Conservation (phyloP, 2,888 invertebrate species). For the Pandemis cinnamomeana region DNA sequence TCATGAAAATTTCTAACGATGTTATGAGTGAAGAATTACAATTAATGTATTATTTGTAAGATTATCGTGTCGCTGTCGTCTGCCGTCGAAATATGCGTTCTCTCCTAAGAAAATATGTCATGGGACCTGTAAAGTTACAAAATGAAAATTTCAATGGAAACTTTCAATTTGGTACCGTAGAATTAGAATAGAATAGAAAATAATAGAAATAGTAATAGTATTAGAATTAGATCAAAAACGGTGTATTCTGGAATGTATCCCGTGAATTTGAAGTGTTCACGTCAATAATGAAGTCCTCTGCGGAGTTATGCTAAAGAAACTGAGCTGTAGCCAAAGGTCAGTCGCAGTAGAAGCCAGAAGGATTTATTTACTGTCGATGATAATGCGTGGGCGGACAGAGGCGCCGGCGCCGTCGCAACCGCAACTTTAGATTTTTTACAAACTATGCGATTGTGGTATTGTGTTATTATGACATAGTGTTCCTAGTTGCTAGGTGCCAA, state of each 20-base stretch:
- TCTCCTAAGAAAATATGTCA: neutral
- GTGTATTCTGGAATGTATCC: neutral
- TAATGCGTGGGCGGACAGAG: constrained; percentile 45
- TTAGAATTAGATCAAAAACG: neutral
- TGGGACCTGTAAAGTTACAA: too few species aligned
- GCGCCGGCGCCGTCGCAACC: constrained; percentile 45
- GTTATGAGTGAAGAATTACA: neutral
- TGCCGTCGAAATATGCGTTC: neutral
- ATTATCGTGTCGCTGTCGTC: neutral
- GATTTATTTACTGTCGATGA: constrained; percentile 20
- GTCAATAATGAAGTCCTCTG: constrained; percentile 5
- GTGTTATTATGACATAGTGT: constrained; percentile 9
- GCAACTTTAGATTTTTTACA: constrained; percentile 44
- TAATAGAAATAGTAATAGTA: neutral
- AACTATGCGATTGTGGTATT: constrained; percentile 43
- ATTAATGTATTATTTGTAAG: neutral
- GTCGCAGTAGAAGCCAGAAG: constrained; percentile 7
- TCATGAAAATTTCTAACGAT: neutral
- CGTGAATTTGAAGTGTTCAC: neutral
- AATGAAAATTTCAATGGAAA: neutral
- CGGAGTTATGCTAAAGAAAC: neutral
- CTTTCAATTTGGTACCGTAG: neutral
- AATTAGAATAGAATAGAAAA: too few species aligned
- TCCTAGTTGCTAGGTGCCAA: neutral
- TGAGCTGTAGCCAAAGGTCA: constrained; percentile 14